A percentile compares a stretch with the other conserved stretches of the same genome.
Conservation (phyloP, 2,113 vertebrate genomes). For the Leptobrachium ailaonicum region DNA sequence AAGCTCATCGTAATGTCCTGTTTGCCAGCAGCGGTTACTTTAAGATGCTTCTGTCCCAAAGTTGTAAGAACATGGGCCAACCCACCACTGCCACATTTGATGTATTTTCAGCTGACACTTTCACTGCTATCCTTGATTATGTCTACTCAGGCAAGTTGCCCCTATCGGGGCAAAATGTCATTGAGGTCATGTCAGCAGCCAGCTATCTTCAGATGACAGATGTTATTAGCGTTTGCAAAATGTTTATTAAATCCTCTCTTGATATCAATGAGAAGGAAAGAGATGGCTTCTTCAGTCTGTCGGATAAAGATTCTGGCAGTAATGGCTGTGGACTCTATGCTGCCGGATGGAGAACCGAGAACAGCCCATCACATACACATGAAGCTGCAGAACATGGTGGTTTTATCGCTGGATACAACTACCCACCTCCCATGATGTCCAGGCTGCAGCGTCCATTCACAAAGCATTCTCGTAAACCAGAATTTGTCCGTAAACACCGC, state of each 20-base stretch:
- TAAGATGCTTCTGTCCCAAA: constrained; percentile 92
- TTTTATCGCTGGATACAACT: constrained; percentile 58
- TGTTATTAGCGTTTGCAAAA: constrained; percentile 92
- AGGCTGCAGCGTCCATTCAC: constrained; percentile 54
- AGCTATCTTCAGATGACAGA: constrained; percentile 98
- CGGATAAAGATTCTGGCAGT: constrained; percentile 69
- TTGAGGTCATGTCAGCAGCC: constrained; percentile 96
- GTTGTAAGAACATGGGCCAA: constrained; percentile 73
- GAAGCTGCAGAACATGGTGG: constrained; percentile 57
- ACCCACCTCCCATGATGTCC: constrained; percentile 55
- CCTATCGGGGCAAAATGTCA: constrained; percentile 89
- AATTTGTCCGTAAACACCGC: constrained; percentile 53
- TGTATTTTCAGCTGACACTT: constrained; percentile 88
- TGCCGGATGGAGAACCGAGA: constrained; percentile 64
- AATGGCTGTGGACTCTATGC: constrained; percentile 58
- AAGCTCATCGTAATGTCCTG: constrained; percentile 91
- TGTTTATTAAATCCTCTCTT: constrained; percentile 93
- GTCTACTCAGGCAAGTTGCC: constrained; percentile 93
- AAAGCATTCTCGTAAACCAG: constrained; percentile 61
- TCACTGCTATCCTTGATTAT: constrained; percentile 92
- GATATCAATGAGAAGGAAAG: constrained; percentile 84
- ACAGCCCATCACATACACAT: constrained; percentile 58
- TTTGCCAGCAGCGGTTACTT: constrained; percentile 96
- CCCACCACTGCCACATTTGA: constrained; percentile 87
- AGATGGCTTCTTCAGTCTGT: constrained; percentile 81